These are phyloP conservation scores for Tipula vernalis DNA, from an alignment of 2,888 invertebrate species.

Conservation along the genomic window DNA sequence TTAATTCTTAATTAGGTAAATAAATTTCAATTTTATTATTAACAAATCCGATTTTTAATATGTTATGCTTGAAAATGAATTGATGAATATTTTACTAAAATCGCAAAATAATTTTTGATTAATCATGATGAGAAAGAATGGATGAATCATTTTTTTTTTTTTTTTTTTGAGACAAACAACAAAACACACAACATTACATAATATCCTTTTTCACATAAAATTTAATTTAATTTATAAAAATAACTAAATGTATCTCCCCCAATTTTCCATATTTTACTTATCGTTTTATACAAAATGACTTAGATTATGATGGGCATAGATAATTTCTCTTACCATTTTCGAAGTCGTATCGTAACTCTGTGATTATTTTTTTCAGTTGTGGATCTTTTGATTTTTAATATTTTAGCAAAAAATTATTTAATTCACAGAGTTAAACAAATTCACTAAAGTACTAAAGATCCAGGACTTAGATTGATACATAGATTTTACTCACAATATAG, in stretches of 20 bases:
- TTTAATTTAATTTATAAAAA: not conserved
- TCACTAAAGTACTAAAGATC: not conserved
- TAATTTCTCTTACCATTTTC: not conserved
- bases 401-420: not conserved
- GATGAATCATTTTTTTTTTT: not conserved
- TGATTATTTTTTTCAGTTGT: not conserved
- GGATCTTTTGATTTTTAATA: not conserved
- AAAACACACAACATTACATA: not conserved
- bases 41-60: not conserved
- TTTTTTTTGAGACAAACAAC: not conserved
- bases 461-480: not conserved
- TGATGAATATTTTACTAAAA: not conserved
- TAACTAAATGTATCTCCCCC: not conserved
- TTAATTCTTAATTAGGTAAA: not conserved
- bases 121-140: not conserved
- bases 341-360: not conserved
- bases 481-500: conserved; percentile 26
- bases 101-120: not conserved
- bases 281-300: not conserved
- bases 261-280: not conserved
- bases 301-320: not conserved
- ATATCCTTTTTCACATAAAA: not conserved
- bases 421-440: not conserved
- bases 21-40: not conserved
- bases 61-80: not conserved